Base-by-base conservation (phyloP, 2,888 invertebrate species). In the Sericinus montela region DNA sequence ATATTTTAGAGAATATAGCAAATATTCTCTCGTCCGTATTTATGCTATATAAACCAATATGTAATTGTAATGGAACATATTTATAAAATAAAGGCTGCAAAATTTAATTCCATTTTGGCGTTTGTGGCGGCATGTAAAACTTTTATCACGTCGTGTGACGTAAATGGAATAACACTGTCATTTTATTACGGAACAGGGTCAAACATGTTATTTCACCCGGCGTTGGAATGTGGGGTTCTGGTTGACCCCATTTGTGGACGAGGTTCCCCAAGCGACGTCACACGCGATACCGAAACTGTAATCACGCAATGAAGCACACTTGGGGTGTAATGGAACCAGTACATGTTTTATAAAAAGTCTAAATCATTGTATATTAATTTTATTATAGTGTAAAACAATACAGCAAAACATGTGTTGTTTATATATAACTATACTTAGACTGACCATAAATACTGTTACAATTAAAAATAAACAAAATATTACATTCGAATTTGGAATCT, bases 101-200 rank as follows among this genome's bases (percentile, higher is more conserved):
- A 32, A 42, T 46, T 46, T 15, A 42, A 41, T 32, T 19, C 39
- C 29, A 15, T 29, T 30, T 25, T 23, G 36, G 11, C 40, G 30
- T 10, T 14, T 25, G 19, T 29, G 23, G 43, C 11, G 32, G 49
- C 55, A 60, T 53, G 52, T 53, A 50, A 53, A 54, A 53, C 53
- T 58, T 53, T 53, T 49, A 55, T 58, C 48, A 53, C 46, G 41
- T 45, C 51, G 51, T 58, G 54, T 57, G 56, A 55, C 51, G 51
- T 72, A 66, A 60, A 59, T 71, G 71, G 71, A 80, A 82, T 83
- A 84, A 83, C 83, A 83, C 71, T 76, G 79, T 79, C 80, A 75
- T 78, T 80, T 81, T 71, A 80, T 74, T 78, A 72, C 70, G 65
- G 74, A 85, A 82, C 72, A 75, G 77, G 84, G 84, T 80, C 77